A percentile compares a stretch with the other conserved stretches of the same genome.
These are phyloP conservation scores for Tethya wilhelma DNA, from an alignment of 37 sponge, comb jelly and placozoan genomes.

Conservation along the genomic window DNA sequence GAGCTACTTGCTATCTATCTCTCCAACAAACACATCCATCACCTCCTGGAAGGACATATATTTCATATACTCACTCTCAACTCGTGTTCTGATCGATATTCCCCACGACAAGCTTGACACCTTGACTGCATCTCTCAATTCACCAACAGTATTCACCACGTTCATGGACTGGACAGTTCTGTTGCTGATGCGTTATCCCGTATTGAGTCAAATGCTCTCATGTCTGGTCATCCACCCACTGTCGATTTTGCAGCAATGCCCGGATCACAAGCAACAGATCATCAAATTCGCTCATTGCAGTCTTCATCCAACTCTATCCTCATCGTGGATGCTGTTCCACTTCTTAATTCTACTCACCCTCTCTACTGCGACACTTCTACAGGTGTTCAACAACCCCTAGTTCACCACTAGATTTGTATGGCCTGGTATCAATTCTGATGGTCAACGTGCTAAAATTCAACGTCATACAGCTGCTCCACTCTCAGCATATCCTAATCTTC, in stretches of 20 bases:
- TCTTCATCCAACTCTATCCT: slow-evolving; percentile 42
- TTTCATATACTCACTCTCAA: slow-evolving; percentile 56
- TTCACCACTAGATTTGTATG: slow-evolving; percentile 60
- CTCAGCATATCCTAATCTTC: slow-evolving; percentile 28
- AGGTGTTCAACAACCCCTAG: slow-evolving; percentile 41
- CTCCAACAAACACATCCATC: slow-evolving; percentile 58
- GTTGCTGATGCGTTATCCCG: slow-evolving; percentile 71
- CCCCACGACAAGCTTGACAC: slow-evolving; percentile 59
- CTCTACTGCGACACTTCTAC: slow-evolving; percentile 59
- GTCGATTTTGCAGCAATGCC: slow-evolving; percentile 51
- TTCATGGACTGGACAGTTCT: slow-evolving; percentile 42
- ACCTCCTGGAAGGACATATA: slow-evolving; percentile 58
- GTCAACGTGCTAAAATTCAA: slow-evolving; percentile 54
- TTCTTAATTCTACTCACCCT: slow-evolving; percentile 10
- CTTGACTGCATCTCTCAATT: slow-evolving; percentile 72
- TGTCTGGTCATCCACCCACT: slow-evolving; percentile 1
- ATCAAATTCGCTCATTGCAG: slow-evolving; percentile 23
- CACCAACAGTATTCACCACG: slow-evolving; percentile 64
- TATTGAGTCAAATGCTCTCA: slow-evolving; percentile 36
- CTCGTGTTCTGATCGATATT: slow-evolving; percentile 28
- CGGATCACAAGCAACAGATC: slow-evolving; percentile 35
- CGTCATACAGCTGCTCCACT: slow-evolving; percentile 49
- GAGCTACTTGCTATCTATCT: slow-evolving; percentile 60
- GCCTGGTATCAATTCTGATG: slow-evolving; percentile 67
- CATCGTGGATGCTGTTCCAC: slow-evolving; percentile 24